phyloP scores from a whole-genome alignment of 2,797 vertebrate genomes.

The Danio choprae region DNA sequence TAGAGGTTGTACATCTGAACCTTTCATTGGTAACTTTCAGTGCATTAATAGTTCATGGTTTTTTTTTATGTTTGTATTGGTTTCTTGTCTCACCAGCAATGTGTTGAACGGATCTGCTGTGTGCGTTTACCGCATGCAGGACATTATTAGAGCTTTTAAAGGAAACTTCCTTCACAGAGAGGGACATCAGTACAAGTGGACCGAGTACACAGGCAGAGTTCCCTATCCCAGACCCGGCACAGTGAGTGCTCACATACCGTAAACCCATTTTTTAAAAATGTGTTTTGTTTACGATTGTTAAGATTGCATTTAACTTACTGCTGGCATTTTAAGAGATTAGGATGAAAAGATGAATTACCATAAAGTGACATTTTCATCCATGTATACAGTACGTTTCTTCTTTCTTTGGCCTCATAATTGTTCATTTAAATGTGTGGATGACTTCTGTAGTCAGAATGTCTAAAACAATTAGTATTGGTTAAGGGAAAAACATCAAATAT shows the following conservation, averaged over 20 bases:
- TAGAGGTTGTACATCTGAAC: no score
- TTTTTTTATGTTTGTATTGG: neutral
- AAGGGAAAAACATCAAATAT: no score
- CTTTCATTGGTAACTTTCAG: neutral
- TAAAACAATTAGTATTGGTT: no score
- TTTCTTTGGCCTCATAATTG: no score
- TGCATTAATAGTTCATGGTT: neutral
- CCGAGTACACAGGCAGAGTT: conserved; percentile 80
- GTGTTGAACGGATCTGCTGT: conserved; percentile 84
- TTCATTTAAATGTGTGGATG: no score
- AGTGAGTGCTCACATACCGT: conserved; percentile 69
- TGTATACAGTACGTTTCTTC: no score
- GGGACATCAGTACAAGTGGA: conserved; percentile 85
- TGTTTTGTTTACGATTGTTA: no score
- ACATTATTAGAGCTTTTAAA: conserved; percentile 81
- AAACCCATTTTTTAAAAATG: neutral
- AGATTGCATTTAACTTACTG: no score
- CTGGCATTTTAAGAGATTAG: no score
- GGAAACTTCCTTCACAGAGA: conserved; percentile 85
- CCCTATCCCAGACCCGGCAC: conserved; percentile 85
- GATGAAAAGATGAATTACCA: no score
- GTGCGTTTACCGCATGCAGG: conserved; percentile 84
- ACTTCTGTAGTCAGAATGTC: no score
- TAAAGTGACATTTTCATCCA: no score
- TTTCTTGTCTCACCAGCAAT: conserved; percentile 70